These are phyloP conservation scores for Eonycteris spelaea DNA, from an alignment of 2,113 vertebrate genomes.

Conservation along the genomic window DNA sequence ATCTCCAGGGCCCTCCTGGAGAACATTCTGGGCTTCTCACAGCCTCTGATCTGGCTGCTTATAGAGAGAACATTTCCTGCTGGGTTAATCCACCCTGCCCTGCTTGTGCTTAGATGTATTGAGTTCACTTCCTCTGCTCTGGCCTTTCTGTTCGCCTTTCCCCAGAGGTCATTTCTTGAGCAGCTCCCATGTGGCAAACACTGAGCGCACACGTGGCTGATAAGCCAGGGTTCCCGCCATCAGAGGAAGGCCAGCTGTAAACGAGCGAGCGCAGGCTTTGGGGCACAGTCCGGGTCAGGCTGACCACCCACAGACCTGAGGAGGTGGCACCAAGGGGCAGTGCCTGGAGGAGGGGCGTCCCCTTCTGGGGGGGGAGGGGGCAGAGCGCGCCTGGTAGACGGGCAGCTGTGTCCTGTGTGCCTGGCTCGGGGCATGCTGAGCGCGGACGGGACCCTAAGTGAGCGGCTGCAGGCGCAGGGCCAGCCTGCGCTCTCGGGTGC, in stretches of 20 bases:
- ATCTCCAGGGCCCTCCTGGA: neutral
- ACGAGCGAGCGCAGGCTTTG: accelerated
- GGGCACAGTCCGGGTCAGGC: neutral
- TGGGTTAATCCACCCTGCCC: too few species aligned
- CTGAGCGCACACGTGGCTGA: neutral
- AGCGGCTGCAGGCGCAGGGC: accelerated
- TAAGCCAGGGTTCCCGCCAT: neutral
- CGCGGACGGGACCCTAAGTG: accelerated
- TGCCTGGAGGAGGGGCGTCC: neutral
- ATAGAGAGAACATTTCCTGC: neutral
- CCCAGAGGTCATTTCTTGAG: accelerated
- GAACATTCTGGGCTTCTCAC: neutral
- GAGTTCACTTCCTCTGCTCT: neutral
- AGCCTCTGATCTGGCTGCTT: neutral
- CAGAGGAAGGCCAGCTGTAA: neutral
- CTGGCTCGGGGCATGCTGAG: accelerated
- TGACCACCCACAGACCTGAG: neutral
- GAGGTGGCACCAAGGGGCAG: neutral
- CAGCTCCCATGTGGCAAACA: neutral
- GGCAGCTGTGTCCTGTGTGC: accelerated
- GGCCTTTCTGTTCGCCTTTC: neutral
- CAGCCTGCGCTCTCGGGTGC: neutral
- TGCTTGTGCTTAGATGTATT: neutral
- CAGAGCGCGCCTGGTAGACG: accelerated
- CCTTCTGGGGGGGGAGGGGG: neutral